Conservation (phyloP, 2,888 invertebrate genomes). For the Capitulum mitella region DNA sequence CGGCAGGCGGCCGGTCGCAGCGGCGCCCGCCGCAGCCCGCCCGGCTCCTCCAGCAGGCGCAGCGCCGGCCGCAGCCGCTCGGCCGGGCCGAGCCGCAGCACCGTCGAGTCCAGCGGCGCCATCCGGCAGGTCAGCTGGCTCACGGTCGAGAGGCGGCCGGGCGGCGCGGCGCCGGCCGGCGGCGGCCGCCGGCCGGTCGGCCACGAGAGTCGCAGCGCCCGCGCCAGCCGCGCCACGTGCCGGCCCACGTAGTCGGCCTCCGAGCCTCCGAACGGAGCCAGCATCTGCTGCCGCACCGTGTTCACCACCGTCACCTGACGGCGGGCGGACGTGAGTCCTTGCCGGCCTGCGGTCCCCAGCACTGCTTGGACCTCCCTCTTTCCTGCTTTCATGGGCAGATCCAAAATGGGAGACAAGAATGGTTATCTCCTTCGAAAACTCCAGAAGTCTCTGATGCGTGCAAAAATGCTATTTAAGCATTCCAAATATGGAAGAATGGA, state of each 20-base stretch:
- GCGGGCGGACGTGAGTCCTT: no score
- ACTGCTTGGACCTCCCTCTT: no score
- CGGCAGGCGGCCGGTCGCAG: neutral
- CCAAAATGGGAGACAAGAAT: no score
- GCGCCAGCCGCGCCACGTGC: neutral
- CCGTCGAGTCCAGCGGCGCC: neutral
- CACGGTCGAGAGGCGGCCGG: neutral
- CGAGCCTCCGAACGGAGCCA: neutral
- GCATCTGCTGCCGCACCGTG: neutral
- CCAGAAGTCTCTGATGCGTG: no score
- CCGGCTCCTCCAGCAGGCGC: slow-evolving; percentile 5
- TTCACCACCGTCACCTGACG: neutral
- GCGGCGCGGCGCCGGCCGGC: neutral
- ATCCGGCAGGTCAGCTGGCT: neutral
- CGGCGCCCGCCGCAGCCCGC: neutral
- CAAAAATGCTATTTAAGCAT: no score
- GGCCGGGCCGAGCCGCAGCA: neutral
- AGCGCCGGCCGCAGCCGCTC: neutral
- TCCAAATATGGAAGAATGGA: no score
- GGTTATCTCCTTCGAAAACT: no score
- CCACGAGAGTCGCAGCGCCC: neutral
- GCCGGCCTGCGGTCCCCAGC: no score
- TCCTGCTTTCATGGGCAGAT: no score
- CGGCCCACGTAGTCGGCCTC: neutral
- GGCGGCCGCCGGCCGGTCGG: neutral